Base-by-base conservation (phyloP, 2,797 vertebrate species). In the Pelochelys cantorii region DNA sequence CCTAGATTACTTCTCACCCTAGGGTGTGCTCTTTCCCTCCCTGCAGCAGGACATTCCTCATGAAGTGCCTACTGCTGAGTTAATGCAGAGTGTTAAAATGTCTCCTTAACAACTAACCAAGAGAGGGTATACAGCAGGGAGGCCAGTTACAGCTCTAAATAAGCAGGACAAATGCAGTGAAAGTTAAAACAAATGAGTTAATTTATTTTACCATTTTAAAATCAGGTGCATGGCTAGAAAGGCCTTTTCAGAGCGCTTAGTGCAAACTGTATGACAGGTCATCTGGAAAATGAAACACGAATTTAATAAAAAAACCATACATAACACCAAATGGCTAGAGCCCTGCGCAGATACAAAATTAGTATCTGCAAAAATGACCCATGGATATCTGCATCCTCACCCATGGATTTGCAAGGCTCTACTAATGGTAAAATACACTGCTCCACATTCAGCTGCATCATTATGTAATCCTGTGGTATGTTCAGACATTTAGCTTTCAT, bases 161-260 rank as follows among this genome's bases (percentile, higher is more conserved):
- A 0, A 92, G 93, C 81, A 94, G 88, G 91, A 97, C 93, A 94
- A 97, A 91, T 81, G 71, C 81, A 83, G 85, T 87, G 89, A 95
- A 94, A 95, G 92, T 53, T 94, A 95, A 94, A 81, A 74, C 8
- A 92, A 96, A 94, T 85, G 93, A 85, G 84, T 71, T 88, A 48
- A 89, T 96, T 96, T 81, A 79, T 90, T 94, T 87, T 80, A 93
- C 93, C 95, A 90, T 86, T 87, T 95, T 0, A 0, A 54, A 48
- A 95, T 95, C 94, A 97, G 94, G 89, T 95, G 92, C 5, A 1
- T 12, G 77, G 10, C 85, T 75, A 12, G 34, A 15, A 23, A 71
- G n/a, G 81, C 56, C 57, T 37, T 93, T 94, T 85, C 1, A 2
- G 83, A 91, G 83, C 0, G 6, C 65, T 62, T 25, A 87, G 90